Evolutionary conservation across 53 echinoderm and acorn worm genomes (phyloP).

Genomic region (Actinopyga echinites): DNA sequence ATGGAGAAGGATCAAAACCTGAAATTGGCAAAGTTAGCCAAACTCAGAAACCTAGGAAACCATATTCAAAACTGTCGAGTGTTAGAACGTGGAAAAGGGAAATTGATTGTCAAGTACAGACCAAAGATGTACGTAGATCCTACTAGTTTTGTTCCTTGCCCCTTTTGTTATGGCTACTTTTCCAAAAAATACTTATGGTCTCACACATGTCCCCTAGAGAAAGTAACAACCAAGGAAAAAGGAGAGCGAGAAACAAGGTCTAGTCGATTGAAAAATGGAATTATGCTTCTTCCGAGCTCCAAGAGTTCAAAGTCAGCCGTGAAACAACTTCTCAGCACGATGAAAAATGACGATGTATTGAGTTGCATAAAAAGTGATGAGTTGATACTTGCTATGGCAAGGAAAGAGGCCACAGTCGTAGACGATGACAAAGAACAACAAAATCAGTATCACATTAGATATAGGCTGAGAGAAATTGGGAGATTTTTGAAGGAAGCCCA

Average conservation of each 20-base stretch:
- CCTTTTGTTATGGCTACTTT: conserved; percentile 56
- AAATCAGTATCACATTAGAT: no score
- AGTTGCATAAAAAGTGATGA: conserved; percentile 49
- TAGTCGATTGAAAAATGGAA: not conserved
- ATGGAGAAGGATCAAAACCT: not conserved
- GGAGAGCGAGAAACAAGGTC: not conserved
- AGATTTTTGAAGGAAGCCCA: conserved; percentile 48
- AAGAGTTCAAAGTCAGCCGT: no score
- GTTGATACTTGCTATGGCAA: conserved; percentile 55
- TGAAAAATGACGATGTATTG: conserved; percentile 62
- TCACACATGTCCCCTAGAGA: conserved; percentile 49
- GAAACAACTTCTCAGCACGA: conserved; percentile 28
- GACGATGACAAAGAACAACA: conserved; percentile 7
- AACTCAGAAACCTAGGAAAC: conserved; percentile 64
- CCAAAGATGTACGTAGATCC: conserved; percentile 16
- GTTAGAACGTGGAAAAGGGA: conserved; percentile 46
- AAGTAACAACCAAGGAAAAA: not conserved
- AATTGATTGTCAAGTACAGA: conserved; percentile 2
- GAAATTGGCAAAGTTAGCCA: conserved; percentile 51
- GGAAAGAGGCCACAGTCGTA: conserved; percentile 53
- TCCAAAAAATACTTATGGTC: conserved; percentile 48
- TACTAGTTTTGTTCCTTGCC: conserved; percentile 53
- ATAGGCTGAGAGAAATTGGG: not conserved
- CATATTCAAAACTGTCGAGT: conserved; percentile 64
- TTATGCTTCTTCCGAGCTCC: no score